Percentiles rank a stretch among this genome's conserved stretches.
Conservation (phyloP, 1,140 invertebrate species). For the Caenorhabditis brenneri region DNA sequence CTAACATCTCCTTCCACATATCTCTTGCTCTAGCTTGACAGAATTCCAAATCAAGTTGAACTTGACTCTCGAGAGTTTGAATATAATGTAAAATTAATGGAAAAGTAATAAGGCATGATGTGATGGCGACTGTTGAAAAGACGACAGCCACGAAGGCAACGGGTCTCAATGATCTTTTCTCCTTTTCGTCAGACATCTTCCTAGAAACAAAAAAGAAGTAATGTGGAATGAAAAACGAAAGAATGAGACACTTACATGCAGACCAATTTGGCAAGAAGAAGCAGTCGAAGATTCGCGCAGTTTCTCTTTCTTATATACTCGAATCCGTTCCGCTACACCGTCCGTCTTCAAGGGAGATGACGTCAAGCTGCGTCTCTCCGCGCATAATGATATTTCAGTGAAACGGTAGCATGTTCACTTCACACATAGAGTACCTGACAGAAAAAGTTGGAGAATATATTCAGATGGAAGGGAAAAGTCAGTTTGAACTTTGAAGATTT, state of each 20-base stretch:
- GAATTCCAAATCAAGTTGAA: constrained; percentile 61
- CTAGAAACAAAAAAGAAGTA: not conserved
- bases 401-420: constrained; percentile 33
- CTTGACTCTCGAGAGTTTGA: constrained; percentile 57
- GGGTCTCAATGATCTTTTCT: constrained; percentile 53
- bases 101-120: constrained; percentile 60
- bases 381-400: not conserved
- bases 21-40: constrained; percentile 53
- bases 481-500: not conserved
- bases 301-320: not conserved
- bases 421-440: constrained; percentile 6
- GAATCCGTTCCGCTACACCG: constrained; percentile 26
- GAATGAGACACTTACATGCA: not conserved
- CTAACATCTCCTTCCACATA: constrained; percentile 62
- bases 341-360: not conserved
- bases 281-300: not conserved
- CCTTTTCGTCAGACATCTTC: constrained; percentile 52
- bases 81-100: constrained; percentile 60
- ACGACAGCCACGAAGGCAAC: constrained; percentile 61
- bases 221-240: not conserved
- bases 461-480: not conserved
- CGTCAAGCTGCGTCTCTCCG: constrained; percentile 24
- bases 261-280: constrained; percentile 41
- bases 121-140: constrained; percentile 59
- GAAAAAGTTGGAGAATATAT: not conserved